Conservation (phyloP, 2,888 invertebrate genomes). For the Perithous albicinctus region DNA sequence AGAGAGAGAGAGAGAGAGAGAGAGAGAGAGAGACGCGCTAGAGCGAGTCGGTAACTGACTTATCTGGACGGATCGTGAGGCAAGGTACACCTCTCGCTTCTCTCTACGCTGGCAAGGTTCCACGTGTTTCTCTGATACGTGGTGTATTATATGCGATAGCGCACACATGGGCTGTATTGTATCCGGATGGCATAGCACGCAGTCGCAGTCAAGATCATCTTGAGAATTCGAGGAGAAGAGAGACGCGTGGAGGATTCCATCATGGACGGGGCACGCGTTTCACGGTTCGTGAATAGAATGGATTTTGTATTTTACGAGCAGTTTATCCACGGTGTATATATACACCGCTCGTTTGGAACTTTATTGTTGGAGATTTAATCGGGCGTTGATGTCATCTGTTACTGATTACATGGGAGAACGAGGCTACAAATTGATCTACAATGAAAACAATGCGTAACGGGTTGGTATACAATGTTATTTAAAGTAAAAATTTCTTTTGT, state of each 20-base stretch:
- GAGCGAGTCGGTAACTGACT: slow-evolving; percentile 83
- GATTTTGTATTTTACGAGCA: slow-evolving; percentile 34
- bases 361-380: slow-evolving; percentile 33
- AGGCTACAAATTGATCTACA: background rate
- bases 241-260: slow-evolving; percentile 43
- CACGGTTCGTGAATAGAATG: slow-evolving; percentile 55
- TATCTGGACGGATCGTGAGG: slow-evolving; percentile 79
- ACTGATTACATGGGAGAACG: background rate
- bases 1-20: slow-evolving; percentile 65
- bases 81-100: slow-evolving; percentile 68
- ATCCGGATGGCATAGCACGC: slow-evolving; percentile 40
- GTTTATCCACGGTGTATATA: background rate
- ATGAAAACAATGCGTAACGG: background rate
- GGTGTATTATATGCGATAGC: slow-evolving; percentile 51
- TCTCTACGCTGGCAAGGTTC: slow-evolving; percentile 61
- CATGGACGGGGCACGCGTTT: slow-evolving; percentile 61
- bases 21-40: slow-evolving; percentile 79
- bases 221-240: slow-evolving; percentile 49
- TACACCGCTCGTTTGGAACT: slow-evolving; percentile 21
- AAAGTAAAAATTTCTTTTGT: background rate
- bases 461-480: background rate
- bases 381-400: slow-evolving; percentile 4
- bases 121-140: slow-evolving; percentile 68
- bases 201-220: slow-evolving; percentile 55
- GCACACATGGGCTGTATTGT: slow-evolving; percentile 47